phyloP scores from a whole-genome alignment of 2,888 invertebrate genomes.

The Tiliacea aurago region DNA sequence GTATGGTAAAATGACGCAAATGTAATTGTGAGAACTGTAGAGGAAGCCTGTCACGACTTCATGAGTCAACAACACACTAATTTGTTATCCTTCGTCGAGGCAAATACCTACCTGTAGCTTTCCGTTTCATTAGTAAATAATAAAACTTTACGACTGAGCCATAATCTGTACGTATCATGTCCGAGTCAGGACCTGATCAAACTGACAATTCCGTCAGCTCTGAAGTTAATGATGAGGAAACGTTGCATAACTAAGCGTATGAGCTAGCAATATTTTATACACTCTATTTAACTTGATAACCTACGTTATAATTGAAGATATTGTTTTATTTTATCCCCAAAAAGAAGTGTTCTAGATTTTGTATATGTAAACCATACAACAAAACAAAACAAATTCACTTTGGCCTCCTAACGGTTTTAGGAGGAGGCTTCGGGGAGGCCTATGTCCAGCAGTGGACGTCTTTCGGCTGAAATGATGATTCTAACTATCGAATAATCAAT shows the following conservation, averaged over 20 bases:
- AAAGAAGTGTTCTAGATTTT: neutral
- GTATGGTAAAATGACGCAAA: conserved; percentile 16
- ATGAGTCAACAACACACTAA: conserved; percentile 39
- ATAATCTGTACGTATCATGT: conserved; percentile 20
- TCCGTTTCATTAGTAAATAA: conserved; percentile 32
- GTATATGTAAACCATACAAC: neutral
- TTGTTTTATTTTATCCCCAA: neutral
- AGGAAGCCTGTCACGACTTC: conserved; percentile 35
- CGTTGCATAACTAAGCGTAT: conserved; percentile 5
- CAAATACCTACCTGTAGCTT: conserved; percentile 26
- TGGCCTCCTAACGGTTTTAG: neutral
- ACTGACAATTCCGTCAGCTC: conserved; percentile 24
- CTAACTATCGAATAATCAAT: neutral
- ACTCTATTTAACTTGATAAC: neutral
- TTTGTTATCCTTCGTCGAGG: conserved; percentile 22
- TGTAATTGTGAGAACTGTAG: conserved; percentile 18
- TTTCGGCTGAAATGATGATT: neutral
- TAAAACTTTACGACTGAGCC: conserved; percentile 41
- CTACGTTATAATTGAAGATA: neutral
- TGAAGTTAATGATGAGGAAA: conserved; percentile 30
- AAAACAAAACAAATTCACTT: neutral
- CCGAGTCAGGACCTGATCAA: conserved; percentile 30
- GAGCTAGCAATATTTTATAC: neutral
- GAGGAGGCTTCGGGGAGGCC: neutral
- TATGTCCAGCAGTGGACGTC: neutral